These are phyloP conservation scores for Halcyon smyrnensis DNA, from an alignment of 2,797 vertebrate genomes.

Conservation along the genomic window DNA sequence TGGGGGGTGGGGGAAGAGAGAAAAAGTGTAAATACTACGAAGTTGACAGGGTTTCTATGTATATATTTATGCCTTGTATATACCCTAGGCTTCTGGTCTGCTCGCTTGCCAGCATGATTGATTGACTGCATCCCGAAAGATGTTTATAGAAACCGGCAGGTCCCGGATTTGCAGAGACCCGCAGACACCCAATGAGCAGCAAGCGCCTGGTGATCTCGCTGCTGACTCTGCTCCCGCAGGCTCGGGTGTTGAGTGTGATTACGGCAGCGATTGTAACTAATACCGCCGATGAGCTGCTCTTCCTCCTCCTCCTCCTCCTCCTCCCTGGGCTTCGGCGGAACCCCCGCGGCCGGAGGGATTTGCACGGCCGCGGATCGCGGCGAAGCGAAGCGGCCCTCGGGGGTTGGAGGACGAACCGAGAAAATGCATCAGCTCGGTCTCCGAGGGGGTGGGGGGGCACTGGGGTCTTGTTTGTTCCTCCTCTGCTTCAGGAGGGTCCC, in stretches of 20 bases:
- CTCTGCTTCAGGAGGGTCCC: neutral
- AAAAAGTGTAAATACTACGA: neutral
- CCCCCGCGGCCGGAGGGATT: neutral
- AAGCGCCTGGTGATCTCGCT: neutral
- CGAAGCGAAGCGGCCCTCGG: neutral
- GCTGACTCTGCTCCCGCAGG: neutral
- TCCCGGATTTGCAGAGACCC: neutral
- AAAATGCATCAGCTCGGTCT: slow-evolving; percentile 8
- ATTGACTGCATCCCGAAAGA: neutral
- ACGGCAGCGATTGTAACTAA: fast-evolving
- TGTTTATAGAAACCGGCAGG: neutral
- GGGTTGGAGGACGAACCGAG: neutral
- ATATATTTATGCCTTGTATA: slow-evolving; percentile 9
- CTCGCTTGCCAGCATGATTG: neutral
- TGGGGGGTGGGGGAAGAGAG: too few species aligned
- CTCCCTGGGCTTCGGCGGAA: neutral
- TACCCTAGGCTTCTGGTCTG: slow-evolving; percentile 9
- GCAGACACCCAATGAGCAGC: neutral
- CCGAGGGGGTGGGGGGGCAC: neutral
- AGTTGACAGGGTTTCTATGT: neutral
- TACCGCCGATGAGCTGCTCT: fast-evolving
- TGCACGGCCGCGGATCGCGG: neutral
- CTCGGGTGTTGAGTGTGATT: fast-evolving
- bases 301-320: neutral
- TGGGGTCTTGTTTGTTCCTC: fast-evolving